Percentiles rank a stretch among this genome's conserved stretches.
phyloP scores from a whole-genome alignment of 2,888 invertebrate genomes.

The Dryobotodes eremita region DNA sequence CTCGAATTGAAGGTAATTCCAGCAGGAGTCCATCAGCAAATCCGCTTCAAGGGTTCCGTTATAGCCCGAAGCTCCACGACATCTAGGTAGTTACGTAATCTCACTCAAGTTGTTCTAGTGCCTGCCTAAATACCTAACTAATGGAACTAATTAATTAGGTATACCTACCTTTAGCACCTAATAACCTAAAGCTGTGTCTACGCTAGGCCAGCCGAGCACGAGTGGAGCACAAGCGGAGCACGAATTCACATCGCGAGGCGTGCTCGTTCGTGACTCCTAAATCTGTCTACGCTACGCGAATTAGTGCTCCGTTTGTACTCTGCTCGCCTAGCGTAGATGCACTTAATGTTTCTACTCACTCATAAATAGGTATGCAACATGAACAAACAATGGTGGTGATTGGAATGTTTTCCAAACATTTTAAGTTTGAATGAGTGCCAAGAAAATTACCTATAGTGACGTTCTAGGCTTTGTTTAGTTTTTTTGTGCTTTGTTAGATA shows the following conservation, averaged over 20 bases:
- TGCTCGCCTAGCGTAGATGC: too few relatives aligned
- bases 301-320: too few relatives aligned
- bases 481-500: neutral
- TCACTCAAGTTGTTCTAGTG: neutral
- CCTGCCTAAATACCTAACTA: neutral
- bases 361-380: neutral
- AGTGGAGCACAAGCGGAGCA: too few relatives aligned
- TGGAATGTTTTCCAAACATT: conserved; percentile 19
- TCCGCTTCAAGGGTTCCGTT: neutral
- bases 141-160: neutral
- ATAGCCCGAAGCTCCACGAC: neutral
- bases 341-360: neutral
- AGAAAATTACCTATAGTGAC: neutral
- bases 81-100: neutral
- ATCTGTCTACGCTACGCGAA: too few relatives aligned
- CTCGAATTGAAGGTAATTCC: neutral
- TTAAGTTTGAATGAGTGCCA: neutral
- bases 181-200: too few relatives aligned
- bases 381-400: conserved; percentile 16
- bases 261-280: too few relatives aligned
- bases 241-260: too few relatives aligned
- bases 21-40: neutral
- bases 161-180: too few relatives aligned
- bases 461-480: neutral
- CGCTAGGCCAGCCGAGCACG: too few relatives aligned